Evolutionary conservation across 2,888 invertebrate genomes (phyloP), one percentile per base, ranked within the genome.

Genomic region (Folsomia candida): DNA sequence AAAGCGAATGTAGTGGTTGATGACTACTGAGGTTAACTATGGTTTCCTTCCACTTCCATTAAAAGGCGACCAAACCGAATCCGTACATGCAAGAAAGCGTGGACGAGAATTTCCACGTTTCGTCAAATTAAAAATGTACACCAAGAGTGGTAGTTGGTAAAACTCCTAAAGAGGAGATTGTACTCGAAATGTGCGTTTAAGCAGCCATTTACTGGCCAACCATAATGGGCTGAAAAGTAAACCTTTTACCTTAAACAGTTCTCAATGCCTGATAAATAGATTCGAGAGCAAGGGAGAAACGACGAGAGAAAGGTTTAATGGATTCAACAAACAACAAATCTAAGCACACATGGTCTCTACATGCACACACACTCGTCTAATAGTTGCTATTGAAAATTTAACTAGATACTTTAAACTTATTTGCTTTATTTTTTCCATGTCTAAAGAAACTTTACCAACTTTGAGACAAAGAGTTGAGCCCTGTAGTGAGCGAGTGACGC

Each of bases 1-100:
- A 14, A 37, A 37, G 37, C 37, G 37, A 37, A 14, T 37, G 29
- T 29, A 14, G 37, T 29, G 37, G 37, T 51, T 37, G 27, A 62
- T 24, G 25, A 25, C 37, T 37, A 14, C 37, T 37, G 6, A 37
- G 14, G 37, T 4, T 9, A 37, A 37, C 6, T 37, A 37, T 59
- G 62, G 62, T 62, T 62, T 62, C 28, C 9, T 26, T 28, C 28
- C 28, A n/a, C n/a, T 27, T 28, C 28, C 28, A n/a, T 28, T 27
- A 27, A 62, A 57, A 57, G n/a, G n/a, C 26, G 25, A 64, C 64
- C 64, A 64, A 64, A 64, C 64, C 51, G 64, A 64, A 64, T 64
- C 51, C 51, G 6, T 25, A 6, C 18, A n/a, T 57, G 6, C n/a
- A 57, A n/a, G n/a, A n/a, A 6, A 57, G 57, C 4, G 9, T 11